Evolutionary conservation across 1,140 invertebrate genomes (phyloP).

Genomic region (Nautilus pompilius): DNA sequence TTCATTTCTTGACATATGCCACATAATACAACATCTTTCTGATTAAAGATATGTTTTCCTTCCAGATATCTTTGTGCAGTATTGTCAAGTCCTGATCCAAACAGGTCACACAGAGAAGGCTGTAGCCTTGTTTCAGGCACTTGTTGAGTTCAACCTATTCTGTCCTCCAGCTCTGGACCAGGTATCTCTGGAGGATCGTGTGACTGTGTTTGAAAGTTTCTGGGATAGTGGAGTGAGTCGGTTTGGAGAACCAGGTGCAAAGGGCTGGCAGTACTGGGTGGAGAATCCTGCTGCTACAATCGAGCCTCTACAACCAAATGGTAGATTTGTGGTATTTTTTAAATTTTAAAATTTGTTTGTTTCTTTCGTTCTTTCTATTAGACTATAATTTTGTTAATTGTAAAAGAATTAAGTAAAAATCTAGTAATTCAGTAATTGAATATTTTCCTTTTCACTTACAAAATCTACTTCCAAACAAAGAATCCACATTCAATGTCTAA

Average conservation of each 20-base stretch:
- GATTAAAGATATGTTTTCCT: constrained; percentile 19
- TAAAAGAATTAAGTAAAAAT: too few relatives aligned
- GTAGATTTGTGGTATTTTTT: too few relatives aligned
- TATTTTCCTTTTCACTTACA: too few relatives aligned
- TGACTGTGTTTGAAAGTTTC: constrained; percentile 56
- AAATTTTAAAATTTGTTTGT: too few relatives aligned
- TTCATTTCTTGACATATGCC: too few relatives aligned
- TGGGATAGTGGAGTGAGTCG: constrained; percentile 58
- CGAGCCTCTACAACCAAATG: too few relatives aligned
- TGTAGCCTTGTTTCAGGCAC: constrained; percentile 56
- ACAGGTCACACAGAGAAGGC: constrained; percentile 57
- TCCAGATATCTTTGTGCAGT: constrained; percentile 52
- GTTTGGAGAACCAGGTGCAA: constrained; percentile 54
- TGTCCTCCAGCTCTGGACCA: constrained; percentile 32
- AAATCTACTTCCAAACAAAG: too few relatives aligned
- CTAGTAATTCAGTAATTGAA: too few relatives aligned
- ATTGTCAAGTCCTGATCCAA: constrained; percentile 51
- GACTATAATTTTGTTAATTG: too few relatives aligned
- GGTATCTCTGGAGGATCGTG: constrained; percentile 26
- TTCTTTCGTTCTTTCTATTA: too few relatives aligned
- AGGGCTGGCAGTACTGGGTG: constrained; percentile 53
- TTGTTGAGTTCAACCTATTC: constrained; percentile 59
- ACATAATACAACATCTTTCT: too few relatives aligned
- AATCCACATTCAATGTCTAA: too few relatives aligned
- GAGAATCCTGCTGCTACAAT: constrained; percentile 5